These are phyloP conservation scores for Helicoverpa zea DNA, from an alignment of 1,140 invertebrate genomes.

Conservation along the genomic window DNA sequence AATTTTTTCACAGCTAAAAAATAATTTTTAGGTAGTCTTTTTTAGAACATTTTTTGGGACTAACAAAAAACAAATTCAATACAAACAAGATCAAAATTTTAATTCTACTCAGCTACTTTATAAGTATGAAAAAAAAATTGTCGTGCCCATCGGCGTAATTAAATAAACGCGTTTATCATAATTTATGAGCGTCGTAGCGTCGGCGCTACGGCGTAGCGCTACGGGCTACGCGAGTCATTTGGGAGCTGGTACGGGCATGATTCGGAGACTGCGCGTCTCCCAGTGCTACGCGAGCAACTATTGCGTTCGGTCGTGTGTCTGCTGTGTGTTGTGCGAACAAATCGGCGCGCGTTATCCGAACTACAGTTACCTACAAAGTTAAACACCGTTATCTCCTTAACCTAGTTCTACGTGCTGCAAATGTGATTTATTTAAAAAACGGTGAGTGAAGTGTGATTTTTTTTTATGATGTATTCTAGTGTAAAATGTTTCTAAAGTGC, in stretches of 20 bases:
- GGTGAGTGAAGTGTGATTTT: conserved; percentile 67
- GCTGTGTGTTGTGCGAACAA: conserved; percentile 45
- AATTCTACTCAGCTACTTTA: conserved; percentile 34
- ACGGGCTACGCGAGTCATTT: conserved; percentile 59
- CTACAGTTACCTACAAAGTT: conserved; percentile 56
- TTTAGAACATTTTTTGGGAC: neutral
- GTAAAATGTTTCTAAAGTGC: conserved; percentile 45
- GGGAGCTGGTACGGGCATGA: conserved; percentile 63
- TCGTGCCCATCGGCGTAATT: conserved; percentile 52
- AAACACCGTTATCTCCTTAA: conserved; percentile 51
- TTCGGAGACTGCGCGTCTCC: conserved; percentile 72
- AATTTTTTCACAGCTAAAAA: neutral
- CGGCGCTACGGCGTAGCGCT: conserved; percentile 59
- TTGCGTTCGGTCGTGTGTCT: conserved; percentile 53
- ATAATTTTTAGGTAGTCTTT: neutral
- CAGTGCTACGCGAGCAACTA: conserved; percentile 62
- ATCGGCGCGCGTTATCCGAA: conserved; percentile 52
- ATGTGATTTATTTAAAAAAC: conserved; percentile 70
- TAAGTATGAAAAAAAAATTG: conserved; percentile 19
- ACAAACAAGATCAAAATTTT: conserved; percentile 48
- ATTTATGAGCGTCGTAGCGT: conserved; percentile 61
- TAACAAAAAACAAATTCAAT: conserved; percentile 33
- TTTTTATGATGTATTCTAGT: conserved; percentile 48
- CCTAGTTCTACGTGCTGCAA: conserved; percentile 56
- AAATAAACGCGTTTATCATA: conserved; percentile 65